Conservation (phyloP, 2,797 vertebrate genomes). For the Epinephelus awoara region DNA sequence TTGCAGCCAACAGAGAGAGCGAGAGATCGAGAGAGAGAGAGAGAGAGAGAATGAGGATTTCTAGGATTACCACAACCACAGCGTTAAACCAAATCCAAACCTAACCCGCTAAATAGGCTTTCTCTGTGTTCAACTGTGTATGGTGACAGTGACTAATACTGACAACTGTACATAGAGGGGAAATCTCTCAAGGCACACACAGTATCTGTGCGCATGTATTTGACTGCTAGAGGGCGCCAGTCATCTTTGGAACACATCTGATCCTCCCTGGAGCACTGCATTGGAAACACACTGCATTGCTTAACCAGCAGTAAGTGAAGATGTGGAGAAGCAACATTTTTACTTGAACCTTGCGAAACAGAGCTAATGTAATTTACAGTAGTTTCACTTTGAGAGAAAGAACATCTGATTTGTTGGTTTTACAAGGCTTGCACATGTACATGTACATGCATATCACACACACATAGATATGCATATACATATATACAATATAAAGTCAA, state of each 20-base stretch:
- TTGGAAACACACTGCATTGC: slow-evolving; percentile 28
- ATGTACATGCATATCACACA: neutral
- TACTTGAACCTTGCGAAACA: neutral
- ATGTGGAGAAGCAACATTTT: neutral
- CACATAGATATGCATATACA: neutral
- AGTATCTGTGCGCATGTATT: neutral
- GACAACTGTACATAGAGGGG: neutral
- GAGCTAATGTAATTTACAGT: neutral
- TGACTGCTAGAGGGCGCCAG: slow-evolving; percentile 77
- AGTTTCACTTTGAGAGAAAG: slow-evolving; percentile 11
- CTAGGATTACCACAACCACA: neutral
- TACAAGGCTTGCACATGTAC: neutral
- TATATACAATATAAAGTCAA: too few species aligned
- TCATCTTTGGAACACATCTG: slow-evolving; percentile 50
- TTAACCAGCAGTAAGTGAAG: slow-evolving; percentile 24
- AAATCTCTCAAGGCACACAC: slow-evolving; percentile 9
- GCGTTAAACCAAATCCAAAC: slow-evolving; percentile 4
- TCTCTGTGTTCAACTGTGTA: neutral
- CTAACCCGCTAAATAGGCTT: slow-evolving; percentile 1
- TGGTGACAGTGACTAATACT: slow-evolving; percentile 9
- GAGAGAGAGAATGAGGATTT: too few species aligned
- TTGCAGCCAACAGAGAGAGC: slow-evolving; percentile 1
- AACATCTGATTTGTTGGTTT: neutral
- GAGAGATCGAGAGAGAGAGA: neutral
- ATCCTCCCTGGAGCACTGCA: slow-evolving; percentile 27